Percentiles rank a stretch among this genome's conserved stretches.
Evolutionary conservation across 2,113 vertebrate species (phyloP).

Genomic region (Tretioscincus oriximinensis): DNA sequence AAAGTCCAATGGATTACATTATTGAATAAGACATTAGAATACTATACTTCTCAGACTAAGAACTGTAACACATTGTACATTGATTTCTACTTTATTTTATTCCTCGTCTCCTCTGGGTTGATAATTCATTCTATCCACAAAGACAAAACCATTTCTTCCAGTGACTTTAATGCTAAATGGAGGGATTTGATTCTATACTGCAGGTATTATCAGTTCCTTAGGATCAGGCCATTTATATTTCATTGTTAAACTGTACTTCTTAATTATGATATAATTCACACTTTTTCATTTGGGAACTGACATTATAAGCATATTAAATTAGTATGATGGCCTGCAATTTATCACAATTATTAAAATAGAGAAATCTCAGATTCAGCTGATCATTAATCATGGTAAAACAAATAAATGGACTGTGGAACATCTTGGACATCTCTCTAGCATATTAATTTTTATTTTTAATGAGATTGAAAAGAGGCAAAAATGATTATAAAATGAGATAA

Average conservation of each 20-base stretch:
- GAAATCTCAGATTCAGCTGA: constrained; percentile 42
- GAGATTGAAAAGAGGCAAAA: constrained; percentile 46
- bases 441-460: constrained; percentile 53
- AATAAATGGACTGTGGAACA: constrained; percentile 52
- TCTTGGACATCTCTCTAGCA: constrained; percentile 49
- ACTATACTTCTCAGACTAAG: too few species aligned
- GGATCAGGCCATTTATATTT: constrained; percentile 2
- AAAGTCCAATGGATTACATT: background rate
- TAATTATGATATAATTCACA: constrained; percentile 56
- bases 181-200: background rate
- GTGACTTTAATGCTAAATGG: background rate
- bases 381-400: constrained; percentile 66
- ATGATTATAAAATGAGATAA: constrained; percentile 35
- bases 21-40: background rate
- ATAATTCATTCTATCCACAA: too few species aligned
- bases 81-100: background rate
- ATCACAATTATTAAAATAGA: constrained; percentile 61
- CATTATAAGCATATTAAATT: constrained; percentile 62
- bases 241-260: constrained; percentile 33
- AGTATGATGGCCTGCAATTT: constrained; percentile 51
- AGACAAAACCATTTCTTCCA: too few species aligned
- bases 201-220: background rate
- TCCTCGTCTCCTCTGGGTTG: background rate
- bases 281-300: constrained; percentile 52
- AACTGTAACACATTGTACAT: background rate